phyloP scores from a whole-genome alignment of 2,888 invertebrate genomes.

The Anoplius nigerrimus region DNA sequence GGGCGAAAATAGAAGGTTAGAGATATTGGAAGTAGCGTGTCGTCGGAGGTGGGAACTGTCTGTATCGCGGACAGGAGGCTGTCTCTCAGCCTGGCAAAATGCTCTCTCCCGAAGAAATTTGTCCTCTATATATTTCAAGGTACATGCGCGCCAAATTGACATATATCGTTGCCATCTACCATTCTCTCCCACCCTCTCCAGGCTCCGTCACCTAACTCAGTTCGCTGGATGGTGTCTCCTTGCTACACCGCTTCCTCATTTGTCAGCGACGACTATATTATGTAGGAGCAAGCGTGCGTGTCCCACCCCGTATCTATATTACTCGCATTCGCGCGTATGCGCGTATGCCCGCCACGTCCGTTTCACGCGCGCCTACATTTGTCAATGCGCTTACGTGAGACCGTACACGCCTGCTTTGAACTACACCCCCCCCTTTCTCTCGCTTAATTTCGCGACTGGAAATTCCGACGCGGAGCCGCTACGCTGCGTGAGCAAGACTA shows the following conservation, averaged over 20 bases:
- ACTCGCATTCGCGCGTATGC: conserved; percentile 3
- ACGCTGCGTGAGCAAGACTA: conserved; percentile 30
- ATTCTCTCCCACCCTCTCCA: conserved; percentile 11
- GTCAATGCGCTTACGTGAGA: conserved; percentile 9
- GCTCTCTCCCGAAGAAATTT: conserved; percentile 41
- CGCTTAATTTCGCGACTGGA: conserved; percentile 23
- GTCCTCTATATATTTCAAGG: conserved; percentile 43
- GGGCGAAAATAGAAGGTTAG: too few species aligned
- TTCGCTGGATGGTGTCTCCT: conserved; percentile 3
- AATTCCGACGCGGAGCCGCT: conserved; percentile 20
- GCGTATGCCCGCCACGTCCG: not conserved
- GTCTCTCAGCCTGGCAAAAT: not conserved
- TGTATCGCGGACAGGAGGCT: too few species aligned
- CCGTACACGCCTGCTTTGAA: not conserved
- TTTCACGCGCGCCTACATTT: not conserved
- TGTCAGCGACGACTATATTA: conserved; percentile 31
- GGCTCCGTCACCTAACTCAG: conserved; percentile 17
- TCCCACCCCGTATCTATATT: conserved; percentile 24
- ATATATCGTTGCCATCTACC: not conserved
- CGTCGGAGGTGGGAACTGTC: too few species aligned
- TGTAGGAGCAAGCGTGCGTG: conserved; percentile 14
- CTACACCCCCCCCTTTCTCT: conserved; percentile 20
- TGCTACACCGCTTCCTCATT: conserved; percentile 39
- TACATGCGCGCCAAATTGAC: conserved; percentile 15
- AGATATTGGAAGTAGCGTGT: too few species aligned